Percentiles rank a stretch among this genome's conserved stretches.
Evolutionary conservation across 2,888 invertebrate genomes (phyloP).

Genomic region (Phyto melanocephala): DNA sequence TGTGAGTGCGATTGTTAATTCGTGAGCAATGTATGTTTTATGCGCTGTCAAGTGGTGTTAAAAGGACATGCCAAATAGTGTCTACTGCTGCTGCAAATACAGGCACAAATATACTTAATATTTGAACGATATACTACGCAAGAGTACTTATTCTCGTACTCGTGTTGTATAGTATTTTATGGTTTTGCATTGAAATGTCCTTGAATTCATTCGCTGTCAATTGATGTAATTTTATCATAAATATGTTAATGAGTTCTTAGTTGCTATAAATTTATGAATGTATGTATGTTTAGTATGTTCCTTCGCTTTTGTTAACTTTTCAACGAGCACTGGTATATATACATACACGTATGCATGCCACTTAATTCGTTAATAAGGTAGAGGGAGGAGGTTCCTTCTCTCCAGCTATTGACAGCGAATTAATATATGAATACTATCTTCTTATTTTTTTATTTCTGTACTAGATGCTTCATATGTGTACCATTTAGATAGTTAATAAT

Average conservation of each 20-base stretch:
- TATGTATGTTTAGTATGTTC: not conserved
- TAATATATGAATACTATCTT: too few species aligned
- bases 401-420: too few species aligned
- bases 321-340: not conserved
- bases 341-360: not conserved
- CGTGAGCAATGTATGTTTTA: not conserved
- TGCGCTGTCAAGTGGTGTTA: conserved; percentile 23
- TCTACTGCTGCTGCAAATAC: not conserved
- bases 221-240: conserved; percentile 62
- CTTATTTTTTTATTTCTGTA: too few species aligned
- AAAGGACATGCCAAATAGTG: not conserved
- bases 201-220: conserved; percentile 59
- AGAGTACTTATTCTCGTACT: not conserved
- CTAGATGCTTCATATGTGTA: too few species aligned
- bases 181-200: conserved; percentile 54
- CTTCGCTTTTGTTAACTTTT: conserved; percentile 8
- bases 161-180: conserved; percentile 16
- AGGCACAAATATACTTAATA: not conserved
- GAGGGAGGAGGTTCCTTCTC: too few species aligned
- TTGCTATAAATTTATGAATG: conserved; percentile 15
- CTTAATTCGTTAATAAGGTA: not conserved
- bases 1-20: not conserved
- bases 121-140: conserved; percentile 4
- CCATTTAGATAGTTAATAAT: too few species aligned
- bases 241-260: conserved; percentile 61